Conservation (phyloP, 2,888 invertebrate genomes). For the Tenthredo scrophulariae region DNA sequence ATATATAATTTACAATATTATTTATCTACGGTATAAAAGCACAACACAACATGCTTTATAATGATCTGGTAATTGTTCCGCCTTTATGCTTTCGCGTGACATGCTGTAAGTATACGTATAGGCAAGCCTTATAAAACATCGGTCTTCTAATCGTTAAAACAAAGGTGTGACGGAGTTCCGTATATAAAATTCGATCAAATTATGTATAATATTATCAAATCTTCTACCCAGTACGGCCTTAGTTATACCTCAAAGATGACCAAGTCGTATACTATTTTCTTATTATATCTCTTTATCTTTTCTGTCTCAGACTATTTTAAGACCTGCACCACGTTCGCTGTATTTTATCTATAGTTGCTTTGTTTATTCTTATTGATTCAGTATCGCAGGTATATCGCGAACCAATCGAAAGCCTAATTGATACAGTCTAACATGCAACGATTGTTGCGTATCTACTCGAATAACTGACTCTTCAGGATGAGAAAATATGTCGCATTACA, state of each 20-base stretch:
- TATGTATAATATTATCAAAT: constrained; percentile 3
- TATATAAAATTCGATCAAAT: constrained; percentile 15
- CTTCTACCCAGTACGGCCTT: background rate
- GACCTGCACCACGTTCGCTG: background rate
- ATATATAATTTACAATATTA: constrained; percentile 21
- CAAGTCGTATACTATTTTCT: background rate
- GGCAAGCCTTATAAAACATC: constrained; percentile 32
- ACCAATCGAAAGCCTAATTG: background rate
- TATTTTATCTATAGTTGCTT: background rate
- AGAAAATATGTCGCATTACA: background rate
- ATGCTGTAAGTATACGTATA: background rate
- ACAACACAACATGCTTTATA: background rate
- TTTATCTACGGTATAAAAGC: background rate
- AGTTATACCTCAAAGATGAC: background rate
- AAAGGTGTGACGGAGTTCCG: constrained; percentile 39
- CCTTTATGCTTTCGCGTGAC: constrained; percentile 24
- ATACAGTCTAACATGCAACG: background rate
- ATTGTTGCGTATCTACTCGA: background rate
- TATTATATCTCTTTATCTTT: background rate
- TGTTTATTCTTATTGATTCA: background rate
- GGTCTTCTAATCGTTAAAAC: constrained; percentile 41
- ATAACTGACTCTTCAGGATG: background rate
- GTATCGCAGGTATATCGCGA: background rate
- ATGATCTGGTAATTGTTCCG: constrained; percentile 7
- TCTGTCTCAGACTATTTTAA: background rate